Percentiles rank a stretch among this genome's conserved stretches.
phyloP scores from a whole-genome alignment of 2,888 invertebrate genomes.

The Hyposoter dolosus region DNA sequence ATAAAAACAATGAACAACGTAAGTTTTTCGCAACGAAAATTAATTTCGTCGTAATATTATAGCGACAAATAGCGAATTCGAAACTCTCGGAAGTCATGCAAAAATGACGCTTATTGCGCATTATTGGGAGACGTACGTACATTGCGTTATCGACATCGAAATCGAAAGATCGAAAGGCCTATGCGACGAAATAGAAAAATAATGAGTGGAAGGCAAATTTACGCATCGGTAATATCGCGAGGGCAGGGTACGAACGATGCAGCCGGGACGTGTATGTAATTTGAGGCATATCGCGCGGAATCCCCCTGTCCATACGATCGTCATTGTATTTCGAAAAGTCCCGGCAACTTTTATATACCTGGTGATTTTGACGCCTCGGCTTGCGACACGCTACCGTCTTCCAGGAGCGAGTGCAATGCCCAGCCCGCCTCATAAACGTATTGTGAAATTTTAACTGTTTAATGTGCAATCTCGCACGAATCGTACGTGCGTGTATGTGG shows the following conservation, averaged over 20 bases:
- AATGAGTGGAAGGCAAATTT: neutral
- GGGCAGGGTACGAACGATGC: neutral
- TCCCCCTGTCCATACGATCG: neutral
- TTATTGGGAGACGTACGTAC: neutral
- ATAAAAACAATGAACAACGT: neutral
- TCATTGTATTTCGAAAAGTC: constrained; percentile 14
- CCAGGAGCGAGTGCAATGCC: neutral
- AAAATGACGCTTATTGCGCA: neutral
- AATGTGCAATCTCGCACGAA: neutral
- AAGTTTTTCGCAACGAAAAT: constrained; percentile 5
- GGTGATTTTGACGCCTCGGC: constrained; percentile 2
- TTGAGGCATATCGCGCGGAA: constrained; percentile 1
- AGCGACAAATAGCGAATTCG: neutral
- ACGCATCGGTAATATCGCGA: neutral
- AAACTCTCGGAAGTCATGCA: neutral
- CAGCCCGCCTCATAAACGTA: neutral
- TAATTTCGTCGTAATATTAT: neutral
- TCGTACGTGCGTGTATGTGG: neutral
- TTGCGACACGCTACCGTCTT: neutral
- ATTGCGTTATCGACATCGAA: neutral
- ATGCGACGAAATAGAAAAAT: neutral
- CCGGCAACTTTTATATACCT: neutral
- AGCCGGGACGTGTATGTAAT: neutral
- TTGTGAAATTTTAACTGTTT: neutral
- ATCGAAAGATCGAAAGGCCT: neutral